phyloP scores from a whole-genome alignment of 2,888 invertebrate genomes.

The Theodoxus fluviatilis region DNA sequence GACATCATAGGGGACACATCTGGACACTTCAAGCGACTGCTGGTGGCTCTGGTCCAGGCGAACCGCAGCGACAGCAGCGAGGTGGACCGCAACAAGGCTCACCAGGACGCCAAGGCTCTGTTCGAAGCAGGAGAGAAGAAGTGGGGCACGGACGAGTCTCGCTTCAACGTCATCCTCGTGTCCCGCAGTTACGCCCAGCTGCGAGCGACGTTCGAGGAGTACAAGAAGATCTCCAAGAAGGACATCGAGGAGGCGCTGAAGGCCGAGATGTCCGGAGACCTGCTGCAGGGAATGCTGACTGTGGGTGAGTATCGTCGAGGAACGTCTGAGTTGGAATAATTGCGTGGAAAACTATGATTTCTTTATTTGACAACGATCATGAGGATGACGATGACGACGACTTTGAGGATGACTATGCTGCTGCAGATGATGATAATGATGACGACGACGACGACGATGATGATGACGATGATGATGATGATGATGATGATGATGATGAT shows the following conservation, averaged over 20 bases:
- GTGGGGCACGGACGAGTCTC: slow-evolving; percentile 65
- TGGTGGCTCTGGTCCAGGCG: slow-evolving; percentile 61
- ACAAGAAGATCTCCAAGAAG: slow-evolving; percentile 79
- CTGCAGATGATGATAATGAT: too few species aligned
- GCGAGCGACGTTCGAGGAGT: slow-evolving; percentile 76
- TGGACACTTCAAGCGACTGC: slow-evolving; percentile 62
- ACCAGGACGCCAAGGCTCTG: slow-evolving; percentile 60
- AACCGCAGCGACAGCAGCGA: slow-evolving; percentile 70
- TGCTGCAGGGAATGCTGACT: slow-evolving; percentile 61
- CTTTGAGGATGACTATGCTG: too few species aligned
- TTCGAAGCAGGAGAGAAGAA: slow-evolving; percentile 62
- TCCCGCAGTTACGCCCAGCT: slow-evolving; percentile 77
- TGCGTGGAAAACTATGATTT: too few species aligned
- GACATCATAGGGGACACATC: slow-evolving; percentile 65
- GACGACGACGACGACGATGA: too few species aligned
- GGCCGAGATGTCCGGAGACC: slow-evolving; percentile 64
- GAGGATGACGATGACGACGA: too few species aligned
- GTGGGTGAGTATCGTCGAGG: slow-evolving; percentile 56
- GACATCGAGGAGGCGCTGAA: slow-evolving; percentile 62
- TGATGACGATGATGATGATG: too few species aligned
- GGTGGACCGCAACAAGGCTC: slow-evolving; percentile 62
- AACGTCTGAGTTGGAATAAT: too few species aligned
- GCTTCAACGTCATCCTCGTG: slow-evolving; percentile 62
- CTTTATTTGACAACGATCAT: too few species aligned
- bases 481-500: too few species aligned